Base-by-base conservation (phyloP, 2,113 vertebrate genomes). In the Lynx canadensis region DNA sequence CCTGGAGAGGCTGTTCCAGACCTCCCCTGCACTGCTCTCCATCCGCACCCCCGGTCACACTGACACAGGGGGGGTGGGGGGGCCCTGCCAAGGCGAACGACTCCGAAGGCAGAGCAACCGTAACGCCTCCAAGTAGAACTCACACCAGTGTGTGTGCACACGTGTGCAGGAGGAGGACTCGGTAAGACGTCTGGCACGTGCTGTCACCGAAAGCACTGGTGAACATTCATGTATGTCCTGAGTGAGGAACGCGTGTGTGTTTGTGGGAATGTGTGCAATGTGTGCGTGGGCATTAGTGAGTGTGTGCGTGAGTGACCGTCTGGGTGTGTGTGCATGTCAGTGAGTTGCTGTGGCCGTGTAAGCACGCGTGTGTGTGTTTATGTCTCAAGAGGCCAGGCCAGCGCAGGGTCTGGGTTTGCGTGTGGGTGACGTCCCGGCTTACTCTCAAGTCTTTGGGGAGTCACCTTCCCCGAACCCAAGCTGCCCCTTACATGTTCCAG, bases 91-190 rank as follows among this genome's bases (percentile, higher is more conserved):
- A 5, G 29, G 4, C 19, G 38, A 21, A 38, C 14, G 78, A 89
- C 8, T 7, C 57, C 0, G 1, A 87, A 85, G 65, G 52, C 29
- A 57, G 71, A 50, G 3, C 3, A 21, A 18, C 25, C 36, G n/a
- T 33, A 11, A 27, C 1, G 25, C 15, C 36, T 7, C 63, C 27
- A 18, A 27, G 79, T 33, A 33, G 68, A 84, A 38, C 23, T 29
- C 14, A 18, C 23, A 73, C 9, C 8, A 3, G 1, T 11, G 13
- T 6, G 38, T 36, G n/a, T 11, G 63, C 5, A 29, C 7, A 0
- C 1, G 5, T 16, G 18, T 10, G 1, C 36, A n/a, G 13, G 50
- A 57, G 36, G 3, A 12, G n/a, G 63, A 4, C 45, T 21, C 45
- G 6, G 41, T 2, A 16, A 48, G 52, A 25, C 16, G 73, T 68